Percentiles rank a stretch among this genome's conserved stretches.
Evolutionary conservation across 2,797 vertebrate species (phyloP).

Genomic region (Anabas testudineus): DNA sequence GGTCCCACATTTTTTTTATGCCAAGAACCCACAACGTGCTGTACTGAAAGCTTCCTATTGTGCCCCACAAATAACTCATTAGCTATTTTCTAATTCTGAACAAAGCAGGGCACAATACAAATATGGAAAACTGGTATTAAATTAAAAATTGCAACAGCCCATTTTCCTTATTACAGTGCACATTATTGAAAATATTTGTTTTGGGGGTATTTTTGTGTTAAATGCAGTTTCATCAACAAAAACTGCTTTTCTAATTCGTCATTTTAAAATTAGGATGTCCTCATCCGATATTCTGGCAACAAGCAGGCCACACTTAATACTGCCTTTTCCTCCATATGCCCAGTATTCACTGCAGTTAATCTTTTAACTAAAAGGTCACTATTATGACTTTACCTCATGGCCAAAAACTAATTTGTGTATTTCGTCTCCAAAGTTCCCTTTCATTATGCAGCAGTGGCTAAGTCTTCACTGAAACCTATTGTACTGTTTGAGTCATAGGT

Average conservation of each 20-base stretch:
- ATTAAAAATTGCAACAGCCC: not conserved
- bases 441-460: slow-evolving; percentile 10
- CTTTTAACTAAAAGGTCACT: slow-evolving; percentile 15
- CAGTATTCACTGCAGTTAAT: slow-evolving; percentile 9
- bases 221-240: not conserved
- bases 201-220: not conserved
- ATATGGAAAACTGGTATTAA: slow-evolving; percentile 6
- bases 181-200: not conserved
- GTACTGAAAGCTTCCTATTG: not conserved
- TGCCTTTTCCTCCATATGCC: not conserved
- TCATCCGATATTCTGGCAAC: not conserved
- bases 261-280: not conserved
- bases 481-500: slow-evolving; percentile 12
- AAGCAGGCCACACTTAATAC: not conserved
- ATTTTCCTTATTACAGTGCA: not conserved
- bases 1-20: slow-evolving; percentile 1
- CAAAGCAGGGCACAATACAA: not conserved
- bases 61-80: slow-evolving; percentile 5
- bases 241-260: not conserved
- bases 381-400: slow-evolving; percentile 7
- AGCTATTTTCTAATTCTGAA: slow-evolving; percentile 19
- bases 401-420: not conserved
- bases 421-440: slow-evolving; percentile 5
- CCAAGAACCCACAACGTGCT: slow-evolving; percentile 26
- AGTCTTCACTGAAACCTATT: not conserved